These are phyloP conservation scores for Sebastiscus albofasciatus DNA, from an alignment of 2,797 vertebrate species.

Conservation along the genomic window DNA sequence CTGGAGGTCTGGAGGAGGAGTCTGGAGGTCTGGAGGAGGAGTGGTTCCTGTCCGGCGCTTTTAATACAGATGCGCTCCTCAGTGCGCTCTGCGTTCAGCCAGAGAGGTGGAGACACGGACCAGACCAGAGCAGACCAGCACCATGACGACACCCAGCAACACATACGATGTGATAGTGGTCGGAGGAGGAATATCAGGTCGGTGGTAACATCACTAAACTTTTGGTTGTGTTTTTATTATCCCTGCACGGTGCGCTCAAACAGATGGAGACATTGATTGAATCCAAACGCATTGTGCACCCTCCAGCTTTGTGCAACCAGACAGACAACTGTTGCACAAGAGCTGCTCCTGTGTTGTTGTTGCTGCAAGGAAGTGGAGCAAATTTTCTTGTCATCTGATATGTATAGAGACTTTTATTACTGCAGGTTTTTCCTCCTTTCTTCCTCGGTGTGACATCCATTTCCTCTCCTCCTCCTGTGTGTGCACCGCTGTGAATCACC, in stretches of 20 bases:
- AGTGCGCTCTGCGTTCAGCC: conserved; percentile 52
- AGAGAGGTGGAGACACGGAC: not conserved
- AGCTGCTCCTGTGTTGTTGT: not conserved
- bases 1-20: not conserved
- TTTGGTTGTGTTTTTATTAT: not conserved
- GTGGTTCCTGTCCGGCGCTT: conserved; percentile 59
- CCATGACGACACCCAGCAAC: conserved; percentile 82
- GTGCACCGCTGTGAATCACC: conserved; percentile 15
- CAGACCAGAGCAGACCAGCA: conserved; percentile 3
- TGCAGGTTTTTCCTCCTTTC: not conserved
- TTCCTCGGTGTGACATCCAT: not conserved
- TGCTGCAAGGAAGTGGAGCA: not conserved
- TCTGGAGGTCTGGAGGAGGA: not conserved
- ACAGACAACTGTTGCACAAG: conserved; percentile 56
- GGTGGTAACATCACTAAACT: conserved; percentile 41
- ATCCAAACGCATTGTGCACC: not conserved
- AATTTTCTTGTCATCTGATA: too few species aligned
- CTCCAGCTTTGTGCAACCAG: not conserved
- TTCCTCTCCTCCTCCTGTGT: conserved; percentile 7
- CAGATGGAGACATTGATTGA: not conserved
- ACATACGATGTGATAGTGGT: conserved; percentile 91
- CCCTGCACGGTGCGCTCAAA: not conserved
- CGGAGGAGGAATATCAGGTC: conserved; percentile 95
- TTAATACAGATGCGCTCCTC: conserved; percentile 76
- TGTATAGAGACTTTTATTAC: not conserved